Conservation (phyloP, 2,888 invertebrate genomes). For the Scrobipalpa atriplicella region DNA sequence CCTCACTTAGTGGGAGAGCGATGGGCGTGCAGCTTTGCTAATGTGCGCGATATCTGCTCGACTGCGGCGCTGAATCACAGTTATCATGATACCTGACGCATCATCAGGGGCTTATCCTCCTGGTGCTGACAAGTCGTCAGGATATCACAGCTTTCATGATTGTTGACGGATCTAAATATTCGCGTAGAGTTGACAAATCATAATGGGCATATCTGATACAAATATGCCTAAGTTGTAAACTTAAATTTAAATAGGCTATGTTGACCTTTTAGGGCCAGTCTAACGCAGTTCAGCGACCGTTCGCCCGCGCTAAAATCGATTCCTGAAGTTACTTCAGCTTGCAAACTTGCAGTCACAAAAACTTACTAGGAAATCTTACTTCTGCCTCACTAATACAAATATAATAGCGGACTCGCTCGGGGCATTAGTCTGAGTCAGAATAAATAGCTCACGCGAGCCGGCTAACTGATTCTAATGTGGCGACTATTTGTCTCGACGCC, state of each 20-base stretch:
- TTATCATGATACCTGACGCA: slow-evolving; percentile 33
- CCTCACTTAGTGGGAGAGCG: slow-evolving; percentile 35
- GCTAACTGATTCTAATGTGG: slow-evolving; percentile 66
- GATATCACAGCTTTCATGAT: too few species aligned
- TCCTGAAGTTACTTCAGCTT: neutral
- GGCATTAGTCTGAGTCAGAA: slow-evolving; percentile 53
- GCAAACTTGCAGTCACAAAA: neutral
- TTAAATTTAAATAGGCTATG: neutral
- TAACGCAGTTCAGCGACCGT: neutral
- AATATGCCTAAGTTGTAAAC: too few species aligned
- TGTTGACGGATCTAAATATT: too few species aligned
- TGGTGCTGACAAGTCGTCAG: too few species aligned
- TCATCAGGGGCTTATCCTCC: neutral
- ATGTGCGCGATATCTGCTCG: slow-evolving; percentile 37
- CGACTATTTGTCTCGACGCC: slow-evolving; percentile 44
- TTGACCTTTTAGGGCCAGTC: too few species aligned
- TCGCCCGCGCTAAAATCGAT: neutral
- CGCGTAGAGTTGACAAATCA: too few species aligned
- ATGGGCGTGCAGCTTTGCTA: slow-evolving; percentile 35
- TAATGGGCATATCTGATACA: too few species aligned
- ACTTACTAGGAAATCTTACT: slow-evolving; percentile 33
- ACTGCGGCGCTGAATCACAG: slow-evolving; percentile 34
- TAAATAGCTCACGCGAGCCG: slow-evolving; percentile 36
- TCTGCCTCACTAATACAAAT: slow-evolving; percentile 50
- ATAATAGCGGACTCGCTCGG: slow-evolving; percentile 51